Base-by-base conservation (phyloP, 64 coral and sea anemone species). In the Trachythela sp. region DNA sequence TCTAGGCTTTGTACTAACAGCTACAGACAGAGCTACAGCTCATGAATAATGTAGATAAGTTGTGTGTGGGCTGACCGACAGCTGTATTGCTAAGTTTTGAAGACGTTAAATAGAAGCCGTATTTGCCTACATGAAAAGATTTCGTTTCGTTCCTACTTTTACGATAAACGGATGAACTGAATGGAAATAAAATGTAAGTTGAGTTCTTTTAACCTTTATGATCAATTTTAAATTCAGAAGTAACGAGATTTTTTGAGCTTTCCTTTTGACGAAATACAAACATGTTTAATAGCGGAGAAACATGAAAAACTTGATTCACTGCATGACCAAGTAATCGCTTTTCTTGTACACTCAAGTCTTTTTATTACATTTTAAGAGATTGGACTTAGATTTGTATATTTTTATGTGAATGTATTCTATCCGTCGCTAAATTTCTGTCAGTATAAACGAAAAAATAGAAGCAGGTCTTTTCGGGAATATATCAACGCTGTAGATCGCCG, bases 161-260 rank as follows among this genome's bases (percentile, higher is more conserved):
- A 45, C 11, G 42, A n/a, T 22, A 22, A 22, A 64, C 56, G 56
- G 56, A 64, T 26, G 24, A 18, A 18, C 56, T 64, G 56, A 64
- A 64, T 64, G 56, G 56, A 64, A 64, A 64, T 64, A n/a, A 64
- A 64, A 64, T 64, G 56, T 64, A 18, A 64, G 56, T 64, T 64
- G 0, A n/a, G 22, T 64, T 64, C 26, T 6, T 64, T 18, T 6
- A n/a, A n/a, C 5, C 56, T 64, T 27, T 64, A 27, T 64, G 8
- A 26, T n/a, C 26, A n/a, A 18, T 64, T 6, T 64, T 27, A 8
- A 24, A 64, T 8, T 10, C 4, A 11, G 4, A 45, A 24, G 20
- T 64, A 64, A 18, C 18, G 26, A 64, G 24, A 27, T 22, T 20
- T 64, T 64, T 64, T 20, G 13, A n/a, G 20, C 26, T 64, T 64